Evolutionary conservation across 2,888 invertebrate species (phyloP).

Genomic region (Oligia strigilis): DNA sequence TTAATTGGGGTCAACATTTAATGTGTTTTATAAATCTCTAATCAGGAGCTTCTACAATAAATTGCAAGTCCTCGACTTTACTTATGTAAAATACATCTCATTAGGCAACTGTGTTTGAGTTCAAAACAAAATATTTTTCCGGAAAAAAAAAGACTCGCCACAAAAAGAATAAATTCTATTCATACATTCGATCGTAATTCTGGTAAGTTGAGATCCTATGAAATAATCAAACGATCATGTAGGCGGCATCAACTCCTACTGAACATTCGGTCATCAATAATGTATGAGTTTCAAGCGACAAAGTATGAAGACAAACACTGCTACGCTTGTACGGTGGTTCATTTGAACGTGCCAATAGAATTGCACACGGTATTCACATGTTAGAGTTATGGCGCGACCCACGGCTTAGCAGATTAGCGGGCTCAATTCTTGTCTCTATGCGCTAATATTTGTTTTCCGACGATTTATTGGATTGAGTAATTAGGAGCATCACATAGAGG

Average conservation of each 20-base stretch:
- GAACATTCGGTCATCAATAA: conserved; percentile 84
- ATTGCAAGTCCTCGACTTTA: background rate
- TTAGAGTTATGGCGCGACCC: conserved; percentile 65
- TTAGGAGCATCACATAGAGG: background rate
- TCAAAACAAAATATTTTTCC: background rate
- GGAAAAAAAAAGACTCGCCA: conserved; percentile 15
- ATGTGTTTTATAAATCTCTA: background rate
- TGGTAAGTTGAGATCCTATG: conserved; percentile 73
- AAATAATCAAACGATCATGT: conserved; percentile 83
- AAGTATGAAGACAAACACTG: conserved; percentile 86
- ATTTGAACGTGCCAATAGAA: conserved; percentile 84
- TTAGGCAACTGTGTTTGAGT: background rate
- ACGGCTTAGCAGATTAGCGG: conserved; percentile 64
- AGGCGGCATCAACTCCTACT: conserved; percentile 70
- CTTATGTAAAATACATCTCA: conserved; percentile 8
- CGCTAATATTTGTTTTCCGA: conserved; percentile 37
- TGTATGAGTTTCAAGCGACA: conserved; percentile 86
- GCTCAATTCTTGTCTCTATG: conserved; percentile 4
- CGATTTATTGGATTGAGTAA: conserved; percentile 17
- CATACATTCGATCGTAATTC: conserved; percentile 72
- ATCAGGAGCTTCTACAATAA: background rate
- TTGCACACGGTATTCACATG: conserved; percentile 77
- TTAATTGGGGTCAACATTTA: background rate
- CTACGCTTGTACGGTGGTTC: conserved; percentile 78
- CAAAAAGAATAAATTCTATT: conserved; percentile 64